Evolutionary conservation across 1,140 invertebrate genomes (phyloP).

Genomic region (Bilobella aurantiaca): DNA sequence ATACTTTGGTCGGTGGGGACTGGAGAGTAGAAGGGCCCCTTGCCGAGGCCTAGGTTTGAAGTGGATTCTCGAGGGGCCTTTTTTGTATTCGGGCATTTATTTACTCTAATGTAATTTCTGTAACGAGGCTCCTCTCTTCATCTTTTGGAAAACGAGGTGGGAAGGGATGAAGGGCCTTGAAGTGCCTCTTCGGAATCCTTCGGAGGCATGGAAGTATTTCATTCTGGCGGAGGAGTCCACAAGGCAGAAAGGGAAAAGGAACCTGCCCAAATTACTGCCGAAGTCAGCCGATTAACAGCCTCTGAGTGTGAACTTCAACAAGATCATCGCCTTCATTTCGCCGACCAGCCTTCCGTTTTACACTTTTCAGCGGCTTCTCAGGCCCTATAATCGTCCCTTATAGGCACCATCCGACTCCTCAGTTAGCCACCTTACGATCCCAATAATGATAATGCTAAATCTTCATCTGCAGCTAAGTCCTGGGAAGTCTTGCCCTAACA

Average conservation of each 20-base stretch:
- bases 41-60: too few species aligned
- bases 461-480: not conserved
- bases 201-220: too few species aligned
- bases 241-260: not conserved
- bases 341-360: too few species aligned
- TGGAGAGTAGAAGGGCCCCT: not conserved
- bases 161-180: not conserved
- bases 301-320: not conserved
- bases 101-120: conserved; percentile 26
- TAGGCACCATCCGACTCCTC: not conserved
- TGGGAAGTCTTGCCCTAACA: not conserved
- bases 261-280: not conserved
- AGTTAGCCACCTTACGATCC: not conserved
- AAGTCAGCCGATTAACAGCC: not conserved
- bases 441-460: not conserved
- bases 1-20: not conserved
- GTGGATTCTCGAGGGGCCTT: too few species aligned
- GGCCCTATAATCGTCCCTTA: not conserved
- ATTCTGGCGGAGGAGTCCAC: not conserved
- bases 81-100: too few species aligned
- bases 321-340: too few species aligned
- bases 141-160: conserved; percentile 2
- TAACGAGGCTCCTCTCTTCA: conserved; percentile 18
- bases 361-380: too few species aligned
- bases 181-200: not conserved